Percentiles rank a stretch among this genome's conserved stretches.
These are phyloP conservation scores for Lepidocyrtinus sp. DNA, from an alignment of 2,888 invertebrate genomes.

Conservation along the genomic window DNA sequence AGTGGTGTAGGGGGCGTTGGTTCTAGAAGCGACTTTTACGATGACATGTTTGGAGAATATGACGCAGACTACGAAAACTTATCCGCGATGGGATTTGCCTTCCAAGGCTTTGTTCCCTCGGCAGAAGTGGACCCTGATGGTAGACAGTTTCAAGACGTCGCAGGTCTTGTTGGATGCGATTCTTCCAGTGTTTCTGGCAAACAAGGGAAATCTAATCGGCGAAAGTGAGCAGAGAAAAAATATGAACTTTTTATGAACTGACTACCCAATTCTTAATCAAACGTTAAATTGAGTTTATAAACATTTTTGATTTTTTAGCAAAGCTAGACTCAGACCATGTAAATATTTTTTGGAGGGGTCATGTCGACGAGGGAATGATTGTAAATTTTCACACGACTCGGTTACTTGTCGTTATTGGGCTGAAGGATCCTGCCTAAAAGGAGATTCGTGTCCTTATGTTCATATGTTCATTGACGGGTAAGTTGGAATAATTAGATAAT, in stretches of 20 bases:
- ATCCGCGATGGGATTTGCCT: conserved; percentile 49
- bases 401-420: conserved; percentile 70
- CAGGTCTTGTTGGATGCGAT: conserved; percentile 51
- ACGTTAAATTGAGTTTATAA: too few relatives aligned
- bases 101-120: conserved; percentile 39
- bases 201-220: conserved; percentile 63
- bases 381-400: conserved; percentile 69
- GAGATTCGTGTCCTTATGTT: conserved; percentile 67
- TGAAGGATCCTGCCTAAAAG: conserved; percentile 69
- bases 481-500: too few relatives aligned
- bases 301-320: too few relatives aligned
- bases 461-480: conserved; percentile 69
- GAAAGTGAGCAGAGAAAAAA: conserved; percentile 58
- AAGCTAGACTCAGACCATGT: conserved; percentile 67
- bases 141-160: conserved; percentile 65
- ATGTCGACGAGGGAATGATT: conserved; percentile 68
- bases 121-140: conserved; percentile 65
- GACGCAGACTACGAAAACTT: conserved; percentile 60
- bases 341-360: conserved; percentile 69
- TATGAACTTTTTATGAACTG: too few relatives aligned
- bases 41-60: conserved; percentile 63
- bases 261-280: too few relatives aligned
- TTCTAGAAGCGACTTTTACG: conserved; percentile 62
- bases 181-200: conserved; percentile 60
- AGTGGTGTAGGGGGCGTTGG: conserved; percentile 61